A percentile compares a stretch with the other conserved stretches of the same genome.
Evolutionary conservation across 2,113 vertebrate species (phyloP).

Genomic region (Neogale vison): DNA sequence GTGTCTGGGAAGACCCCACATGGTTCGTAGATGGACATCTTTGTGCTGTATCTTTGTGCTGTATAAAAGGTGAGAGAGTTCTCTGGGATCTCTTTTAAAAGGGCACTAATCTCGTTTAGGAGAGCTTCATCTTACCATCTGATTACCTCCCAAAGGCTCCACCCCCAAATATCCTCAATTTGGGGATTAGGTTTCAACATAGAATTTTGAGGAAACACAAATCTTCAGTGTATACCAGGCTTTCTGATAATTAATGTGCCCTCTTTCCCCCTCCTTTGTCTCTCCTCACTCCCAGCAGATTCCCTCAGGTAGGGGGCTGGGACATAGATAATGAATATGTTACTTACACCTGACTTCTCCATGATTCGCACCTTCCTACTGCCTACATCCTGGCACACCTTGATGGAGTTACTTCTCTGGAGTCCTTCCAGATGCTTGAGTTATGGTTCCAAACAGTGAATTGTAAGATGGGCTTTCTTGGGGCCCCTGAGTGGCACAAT

Average conservation of each 20-base stretch:
- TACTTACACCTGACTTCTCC: neutral
- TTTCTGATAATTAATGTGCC: neutral
- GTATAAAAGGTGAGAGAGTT: neutral
- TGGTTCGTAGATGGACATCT: neutral
- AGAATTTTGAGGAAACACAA: neutral
- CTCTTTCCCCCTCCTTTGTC: neutral
- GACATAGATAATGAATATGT: neutral
- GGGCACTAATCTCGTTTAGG: neutral
- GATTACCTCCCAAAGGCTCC: neutral
- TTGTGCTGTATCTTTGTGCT: neutral
- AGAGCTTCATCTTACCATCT: neutral
- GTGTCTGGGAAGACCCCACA: neutral
- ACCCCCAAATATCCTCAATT: neutral
- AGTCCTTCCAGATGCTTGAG: neutral
- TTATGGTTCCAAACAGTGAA: neutral
- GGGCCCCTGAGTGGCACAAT: neutral
- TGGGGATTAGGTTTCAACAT: neutral
- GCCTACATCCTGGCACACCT: neutral
- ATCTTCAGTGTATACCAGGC: neutral
- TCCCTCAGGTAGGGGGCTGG: neutral
- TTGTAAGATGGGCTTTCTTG: neutral
- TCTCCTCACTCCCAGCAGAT: neutral
- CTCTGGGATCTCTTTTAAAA: neutral
- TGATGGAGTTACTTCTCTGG: neutral
- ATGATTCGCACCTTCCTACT: neutral